A percentile compares a stretch with the other conserved stretches of the same genome.
Evolutionary conservation across 2,113 vertebrate genomes (phyloP).

Genomic region (Ptilonorhynchus violaceus): DNA sequence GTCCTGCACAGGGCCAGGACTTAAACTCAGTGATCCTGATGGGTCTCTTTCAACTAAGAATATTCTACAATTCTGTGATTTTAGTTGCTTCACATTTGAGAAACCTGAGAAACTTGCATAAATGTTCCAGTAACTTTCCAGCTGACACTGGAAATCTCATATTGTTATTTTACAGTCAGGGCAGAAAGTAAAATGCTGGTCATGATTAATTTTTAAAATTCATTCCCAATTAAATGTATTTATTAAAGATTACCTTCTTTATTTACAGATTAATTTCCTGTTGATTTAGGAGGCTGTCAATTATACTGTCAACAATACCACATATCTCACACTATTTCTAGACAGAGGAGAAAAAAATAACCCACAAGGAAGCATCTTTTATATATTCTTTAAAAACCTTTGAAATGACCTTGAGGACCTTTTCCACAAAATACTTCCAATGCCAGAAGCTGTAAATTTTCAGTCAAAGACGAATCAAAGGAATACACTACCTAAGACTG

Average conservation of each 20-base stretch:
- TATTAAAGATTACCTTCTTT: background rate
- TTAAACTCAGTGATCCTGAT: background rate
- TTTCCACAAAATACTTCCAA: conserved; percentile 21
- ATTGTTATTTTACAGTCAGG: background rate
- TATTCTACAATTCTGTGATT: background rate
- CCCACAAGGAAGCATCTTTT: background rate
- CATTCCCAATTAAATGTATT: background rate
- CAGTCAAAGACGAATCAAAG: conserved; percentile 43
- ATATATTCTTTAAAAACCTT: conserved; percentile 38
- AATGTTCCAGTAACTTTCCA: background rate
- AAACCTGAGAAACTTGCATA: background rate
- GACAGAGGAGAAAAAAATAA: background rate
- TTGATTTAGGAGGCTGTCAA: background rate
- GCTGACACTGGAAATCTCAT: background rate
- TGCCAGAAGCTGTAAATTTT: conserved; percentile 33
- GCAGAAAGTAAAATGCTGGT: background rate
- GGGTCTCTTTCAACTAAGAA: background rate
- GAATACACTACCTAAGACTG: background rate
- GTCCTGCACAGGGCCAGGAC: background rate
- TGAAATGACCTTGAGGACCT: conserved; percentile 23
- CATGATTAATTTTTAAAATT: background rate
- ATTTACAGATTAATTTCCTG: background rate
- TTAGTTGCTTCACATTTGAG: background rate
- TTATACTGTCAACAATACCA: background rate
- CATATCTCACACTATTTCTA: background rate